Base-by-base conservation (phyloP, 2,888 invertebrate genomes). In the Melangyna quadrimaculata region DNA sequence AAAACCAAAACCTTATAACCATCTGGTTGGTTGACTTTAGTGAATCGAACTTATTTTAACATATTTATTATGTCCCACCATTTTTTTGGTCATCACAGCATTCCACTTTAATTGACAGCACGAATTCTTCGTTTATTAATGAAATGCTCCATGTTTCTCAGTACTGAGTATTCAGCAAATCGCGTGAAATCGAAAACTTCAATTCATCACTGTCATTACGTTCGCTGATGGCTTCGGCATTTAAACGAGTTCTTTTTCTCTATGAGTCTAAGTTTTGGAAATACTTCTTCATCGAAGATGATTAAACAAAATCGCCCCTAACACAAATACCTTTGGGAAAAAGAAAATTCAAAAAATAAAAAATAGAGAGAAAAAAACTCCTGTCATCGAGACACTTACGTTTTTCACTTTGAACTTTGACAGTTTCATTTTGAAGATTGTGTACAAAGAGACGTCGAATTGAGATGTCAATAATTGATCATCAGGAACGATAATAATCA, bases 141-240 rank as follows among this genome's bases (percentile, higher is more conserved):
- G 3, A 17, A 17, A 43, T 43, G 8, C 17, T 43, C 43, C n/a
- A 43, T 43, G 17, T 40, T 17, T 17, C 0, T 43, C 3, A 17
- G 17, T 2, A 43, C 0, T 43, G 9, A 17, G 17, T 2, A 43
- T 43, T 78, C 65, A 74, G 69, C 69, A 57, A 53, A 67, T 67
- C 43, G 32, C 40, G 27, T 7, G 10, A 63, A 61, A 57, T 69
- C 40, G 57, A 57, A 65, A 84, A 79, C 67, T 67, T 77, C 84
- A 86, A 80, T 86, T 77, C 77, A 80, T 86, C 84, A 86, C 61
- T 86, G 84, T 86, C 84, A 77, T 37, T 53, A 65, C 37, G 3
- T 22, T 45, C 19, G 3, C 12, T 65, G n/a, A n/a, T n/a, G 19
- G 45, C 32, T 32, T 0, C 7, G 45, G 14, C 67, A 40, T 32